Conservation (phyloP, 2,113 vertebrate genomes). For the Alouatta palliata region DNA sequence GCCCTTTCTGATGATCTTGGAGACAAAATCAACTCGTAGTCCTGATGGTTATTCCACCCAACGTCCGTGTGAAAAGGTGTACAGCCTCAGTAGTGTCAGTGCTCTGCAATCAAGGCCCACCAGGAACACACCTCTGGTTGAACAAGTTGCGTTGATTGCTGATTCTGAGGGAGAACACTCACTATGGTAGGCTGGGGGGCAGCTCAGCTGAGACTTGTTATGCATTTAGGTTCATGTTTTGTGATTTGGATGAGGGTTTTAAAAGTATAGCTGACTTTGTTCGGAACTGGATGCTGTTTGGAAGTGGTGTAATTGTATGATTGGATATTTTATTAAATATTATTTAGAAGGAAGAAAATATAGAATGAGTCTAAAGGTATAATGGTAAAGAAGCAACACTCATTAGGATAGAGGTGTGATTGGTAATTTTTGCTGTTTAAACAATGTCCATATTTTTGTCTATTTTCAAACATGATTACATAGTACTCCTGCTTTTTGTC, state of each 20-base stretch:
- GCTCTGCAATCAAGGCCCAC: neutral
- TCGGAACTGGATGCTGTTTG: neutral
- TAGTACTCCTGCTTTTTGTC: neutral
- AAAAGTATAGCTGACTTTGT: neutral
- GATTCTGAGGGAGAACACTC: rapidly evolving
- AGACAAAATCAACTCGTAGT: neutral
- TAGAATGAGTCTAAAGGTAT: neutral
- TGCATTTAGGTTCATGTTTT: neutral
- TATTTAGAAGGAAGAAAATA: neutral
- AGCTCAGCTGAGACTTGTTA: neutral
- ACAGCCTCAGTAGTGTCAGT: neutral
- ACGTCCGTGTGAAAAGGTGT: neutral
- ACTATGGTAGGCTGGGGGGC: too few species aligned
- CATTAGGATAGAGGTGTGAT: neutral
- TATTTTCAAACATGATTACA: neutral
- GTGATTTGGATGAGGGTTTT: neutral
- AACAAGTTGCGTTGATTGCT: neutral
- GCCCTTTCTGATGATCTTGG: neutral
- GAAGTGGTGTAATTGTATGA: neutral
- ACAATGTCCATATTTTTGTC: neutral
- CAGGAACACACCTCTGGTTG: neutral
- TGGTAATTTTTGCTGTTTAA: neutral
- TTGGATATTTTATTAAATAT: neutral
- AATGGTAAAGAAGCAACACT: neutral
- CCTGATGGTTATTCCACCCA: neutral